Conservation (phyloP, 2,113 vertebrate genomes). For the Cyphomyrus discorhynchus region DNA sequence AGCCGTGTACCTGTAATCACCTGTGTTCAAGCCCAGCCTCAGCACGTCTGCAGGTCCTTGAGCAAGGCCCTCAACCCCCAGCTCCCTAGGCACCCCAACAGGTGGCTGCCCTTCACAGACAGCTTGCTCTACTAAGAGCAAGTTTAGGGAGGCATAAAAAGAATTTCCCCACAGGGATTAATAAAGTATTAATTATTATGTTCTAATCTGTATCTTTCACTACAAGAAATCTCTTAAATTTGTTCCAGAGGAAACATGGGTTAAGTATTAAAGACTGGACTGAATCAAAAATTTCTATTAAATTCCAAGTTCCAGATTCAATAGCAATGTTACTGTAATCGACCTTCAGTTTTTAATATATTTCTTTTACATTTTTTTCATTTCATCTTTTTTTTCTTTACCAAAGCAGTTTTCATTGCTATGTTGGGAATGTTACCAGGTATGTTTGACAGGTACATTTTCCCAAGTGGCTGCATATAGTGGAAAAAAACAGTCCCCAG, state of each 20-base stretch:
- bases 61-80: too few species aligned
- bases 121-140: too few species aligned
- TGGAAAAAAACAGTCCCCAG: neutral
- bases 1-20: too few species aligned
- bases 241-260: neutral
- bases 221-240: neutral
- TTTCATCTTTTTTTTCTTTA: neutral
- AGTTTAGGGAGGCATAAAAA: too few species aligned
- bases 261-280: neutral
- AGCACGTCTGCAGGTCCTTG: too few species aligned
- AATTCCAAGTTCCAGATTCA: neutral
- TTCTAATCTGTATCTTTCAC: too few species aligned
- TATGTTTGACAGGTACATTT: neutral
- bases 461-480: neutral
- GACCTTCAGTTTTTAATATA: neutral
- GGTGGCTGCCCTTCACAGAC: too few species aligned
- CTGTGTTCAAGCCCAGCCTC: too few species aligned
- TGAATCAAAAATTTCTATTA: neutral
- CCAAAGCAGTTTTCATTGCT: neutral
- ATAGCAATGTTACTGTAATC: neutral
- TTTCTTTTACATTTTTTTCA: neutral
- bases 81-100: too few species aligned
- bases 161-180: too few species aligned
- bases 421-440: neutral
- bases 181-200: too few species aligned